Base-by-base conservation (phyloP, 2,113 vertebrate genomes). In the Eretmochelys imbricata region DNA sequence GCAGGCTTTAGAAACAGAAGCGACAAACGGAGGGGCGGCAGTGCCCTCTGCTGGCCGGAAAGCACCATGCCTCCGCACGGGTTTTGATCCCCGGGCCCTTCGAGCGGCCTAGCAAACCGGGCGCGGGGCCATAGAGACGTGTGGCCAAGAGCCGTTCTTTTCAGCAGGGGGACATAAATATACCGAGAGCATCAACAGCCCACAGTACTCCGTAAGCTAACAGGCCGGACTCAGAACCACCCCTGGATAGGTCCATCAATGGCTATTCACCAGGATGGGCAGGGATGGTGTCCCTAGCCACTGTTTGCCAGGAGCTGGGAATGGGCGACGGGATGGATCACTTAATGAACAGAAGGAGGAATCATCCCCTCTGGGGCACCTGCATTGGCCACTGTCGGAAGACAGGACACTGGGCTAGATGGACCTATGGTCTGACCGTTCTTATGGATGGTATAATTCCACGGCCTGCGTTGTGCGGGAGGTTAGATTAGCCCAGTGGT, bases 1-100 rank as follows among this genome's bases (percentile, higher is more conserved):
- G n/a, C n/a, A 20, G 72, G 5, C 38, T 75, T 42, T 3, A 46
- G 72, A 75, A 25, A 76, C 72, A 78, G 75, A 72, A 72, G 38
- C 11, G 24, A 27, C 75, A 76, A 82, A 19, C 24, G 24, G 80
- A 79, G 29, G 81, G 65, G 69, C 35, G 46, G 35, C 42, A 80
- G 86, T 46, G 42, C 91, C 91, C 88, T 84, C 91, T 92, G 69
- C 86, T 89, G 91, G 91, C 25, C 16, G 9, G 13, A 84, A 88
- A 80, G 48, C 22, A 25, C 13, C 11, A 7, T 27, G 35, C 8
- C 35, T 48, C 55, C n/a, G 31, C 22, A 27, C 50, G n/a, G n/a
- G 16, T n/a, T 69, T n/a, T 16, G 16, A 29, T 62, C 59, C 59
- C 14, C 27, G 3, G 3, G 54, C 50, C n/a, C 22, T 6, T 10